Conservation (phyloP, 2,888 invertebrate genomes). For the Nymphalis polychloros region DNA sequence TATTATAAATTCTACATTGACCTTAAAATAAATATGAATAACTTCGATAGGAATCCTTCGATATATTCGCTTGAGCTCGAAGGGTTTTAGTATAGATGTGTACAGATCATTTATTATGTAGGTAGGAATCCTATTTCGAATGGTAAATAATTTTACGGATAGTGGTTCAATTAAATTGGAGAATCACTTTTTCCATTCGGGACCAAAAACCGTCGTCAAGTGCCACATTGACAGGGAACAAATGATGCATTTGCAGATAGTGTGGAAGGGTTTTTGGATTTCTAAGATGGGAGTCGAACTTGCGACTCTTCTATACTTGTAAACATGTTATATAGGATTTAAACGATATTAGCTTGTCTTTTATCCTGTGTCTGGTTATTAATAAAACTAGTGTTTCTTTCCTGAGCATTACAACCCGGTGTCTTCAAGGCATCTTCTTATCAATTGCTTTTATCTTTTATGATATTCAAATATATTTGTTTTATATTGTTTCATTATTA, state of each 20-base stretch:
- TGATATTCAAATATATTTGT: too few species aligned
- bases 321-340: slow-evolving; percentile 18
- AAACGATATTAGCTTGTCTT: not conserved
- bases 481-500: too few species aligned
- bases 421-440: too few species aligned
- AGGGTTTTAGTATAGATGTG: slow-evolving; percentile 4
- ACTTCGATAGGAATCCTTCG: too few species aligned
- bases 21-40: too few species aligned
- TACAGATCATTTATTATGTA: slow-evolving; percentile 37
- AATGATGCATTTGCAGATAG: slow-evolving; percentile 67
- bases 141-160: slow-evolving; percentile 78
- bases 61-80: not conserved
- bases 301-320: slow-evolving; percentile 17
- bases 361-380: too few species aligned
- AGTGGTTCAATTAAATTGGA: slow-evolving; percentile 77
- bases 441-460: too few species aligned
- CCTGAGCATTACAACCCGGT: too few species aligned
- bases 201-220: slow-evolving; percentile 69
- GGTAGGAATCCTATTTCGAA: slow-evolving; percentile 58
- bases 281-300: slow-evolving; percentile 27
- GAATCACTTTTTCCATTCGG: slow-evolving; percentile 71
- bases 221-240: slow-evolving; percentile 66
- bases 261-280: slow-evolving; percentile 40
- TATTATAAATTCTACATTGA: too few species aligned
- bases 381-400: too few species aligned